Base-by-base conservation (phyloP, 1,140 invertebrate species). In the Protaetia brevitarsis region DNA sequence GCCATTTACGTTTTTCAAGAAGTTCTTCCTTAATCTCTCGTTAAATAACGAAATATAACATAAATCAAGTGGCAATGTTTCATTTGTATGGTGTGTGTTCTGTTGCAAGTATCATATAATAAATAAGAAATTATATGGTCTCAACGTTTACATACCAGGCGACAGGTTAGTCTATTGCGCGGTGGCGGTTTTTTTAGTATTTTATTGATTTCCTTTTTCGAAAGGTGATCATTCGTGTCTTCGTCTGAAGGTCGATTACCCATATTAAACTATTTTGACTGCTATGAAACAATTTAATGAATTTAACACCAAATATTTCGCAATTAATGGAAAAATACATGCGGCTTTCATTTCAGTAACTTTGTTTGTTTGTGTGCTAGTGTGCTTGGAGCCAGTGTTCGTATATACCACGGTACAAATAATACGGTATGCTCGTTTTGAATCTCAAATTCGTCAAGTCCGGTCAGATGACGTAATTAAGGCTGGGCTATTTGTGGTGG, bases 1-100 rank as follows among this genome's bases (percentile, higher is more conserved):
- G 6, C 78, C 79, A 68, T 77, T 77, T 13, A 73, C 71, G 73
- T 80, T 80, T 72, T 75, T 74, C 7, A 80, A 58, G 11, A 79
- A 60, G 71, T 79, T 80, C 59, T 56, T 68, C 61, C 73, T 71
- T 61, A 77, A 76, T 62, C 72, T 66, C 66, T 76, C 67, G 3
- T 69, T 76, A 41, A 26, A 76, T 71, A 19, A 72, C 70, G 28
- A 51, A 69, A 63, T 76, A 76, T 68, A 75, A 78, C 2, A 79
- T 66, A 68, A 73, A 76, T 76, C 76, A 76, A 23, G 74, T 71
- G 45, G 76, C 23, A 64, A 16, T 61, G 63, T 66, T 73, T 73
- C 16, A 72, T 41, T 63, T 63, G 70, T 62, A 66, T 66, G 11
- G 61, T 70, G 41, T 64, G 34, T 58, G 66, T 57, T 71, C 72